A percentile compares a stretch with the other conserved stretches of the same genome.
Conservation (phyloP, 2,888 invertebrate genomes). For the Plebejus argus region DNA sequence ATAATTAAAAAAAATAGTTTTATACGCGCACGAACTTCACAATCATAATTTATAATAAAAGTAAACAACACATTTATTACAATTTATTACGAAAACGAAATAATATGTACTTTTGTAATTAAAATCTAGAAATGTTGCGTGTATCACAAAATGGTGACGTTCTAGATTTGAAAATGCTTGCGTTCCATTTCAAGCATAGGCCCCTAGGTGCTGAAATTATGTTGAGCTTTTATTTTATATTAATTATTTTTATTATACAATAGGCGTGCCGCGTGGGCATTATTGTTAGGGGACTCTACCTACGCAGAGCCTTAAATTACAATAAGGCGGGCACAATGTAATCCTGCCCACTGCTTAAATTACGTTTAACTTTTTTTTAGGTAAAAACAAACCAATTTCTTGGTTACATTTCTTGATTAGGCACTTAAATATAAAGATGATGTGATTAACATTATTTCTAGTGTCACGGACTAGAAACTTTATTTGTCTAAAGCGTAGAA, state of each 20-base stretch:
- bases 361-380: not conserved
- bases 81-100: constrained; percentile 10
- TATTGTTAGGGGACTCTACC: not conserved
- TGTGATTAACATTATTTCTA: no score
- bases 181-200: constrained; percentile 10
- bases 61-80: constrained; percentile 17
- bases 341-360: not conserved
- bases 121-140: constrained; percentile 3
- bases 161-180: constrained; percentile 7
- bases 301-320: not conserved
- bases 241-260: not conserved
- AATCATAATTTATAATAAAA: not conserved
- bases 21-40: not conserved
- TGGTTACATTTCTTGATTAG: not conserved
- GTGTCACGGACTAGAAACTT: no score
- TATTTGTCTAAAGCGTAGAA: no score
- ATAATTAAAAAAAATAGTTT: constrained; percentile 1
- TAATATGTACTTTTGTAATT: not conserved
- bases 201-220: not conserved
- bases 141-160: not conserved
- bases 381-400: not conserved
- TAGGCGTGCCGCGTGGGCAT: not conserved
- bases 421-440: not conserved
- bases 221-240: not conserved
- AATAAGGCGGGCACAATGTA: constrained; percentile 1